Percentiles rank a stretch among this genome's conserved stretches.
These are phyloP conservation scores for Andricus quercusramuli DNA, from an alignment of 2,888 invertebrate genomes.

Conservation along the genomic window DNA sequence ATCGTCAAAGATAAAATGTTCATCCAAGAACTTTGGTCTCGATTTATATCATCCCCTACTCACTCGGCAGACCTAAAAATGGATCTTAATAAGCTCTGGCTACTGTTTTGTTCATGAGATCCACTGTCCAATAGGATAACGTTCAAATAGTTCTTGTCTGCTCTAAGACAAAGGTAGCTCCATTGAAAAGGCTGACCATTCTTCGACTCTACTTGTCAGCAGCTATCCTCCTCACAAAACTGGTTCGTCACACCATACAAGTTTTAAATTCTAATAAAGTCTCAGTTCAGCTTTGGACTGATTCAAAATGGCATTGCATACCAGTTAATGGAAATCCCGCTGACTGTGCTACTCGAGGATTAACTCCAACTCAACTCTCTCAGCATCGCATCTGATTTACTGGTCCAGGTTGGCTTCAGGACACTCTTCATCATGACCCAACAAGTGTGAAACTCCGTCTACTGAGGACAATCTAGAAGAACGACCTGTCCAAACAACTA, in stretches of 20 bases:
- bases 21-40: slow-evolving; percentile 41
- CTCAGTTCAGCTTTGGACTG: slow-evolving; percentile 37
- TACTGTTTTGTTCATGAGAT: too few relatives aligned
- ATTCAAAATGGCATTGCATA: background rate
- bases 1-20: slow-evolving; percentile 39
- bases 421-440: background rate
- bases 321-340: too few relatives aligned
- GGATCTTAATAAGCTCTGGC: slow-evolving; percentile 34
- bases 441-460: too few relatives aligned
- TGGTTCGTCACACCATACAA: slow-evolving; percentile 2
- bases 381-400: background rate
- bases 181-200: slow-evolving; percentile 2
- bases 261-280: background rate
- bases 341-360: background rate
- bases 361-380: background rate
- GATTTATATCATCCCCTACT: too few relatives aligned
- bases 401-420: background rate
- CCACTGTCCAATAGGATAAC: too few relatives aligned
- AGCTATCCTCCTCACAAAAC: slow-evolving; percentile 33
- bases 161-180: background rate
- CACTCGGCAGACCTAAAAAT: too few relatives aligned
- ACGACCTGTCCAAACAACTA: background rate
- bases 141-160: too few relatives aligned
- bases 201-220: background rate
- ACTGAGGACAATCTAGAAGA: background rate